Percentiles rank a stretch among this genome's conserved stretches.
phyloP scores from a whole-genome alignment of 2,888 invertebrate genomes.

The Ypsolopha scabrella region DNA sequence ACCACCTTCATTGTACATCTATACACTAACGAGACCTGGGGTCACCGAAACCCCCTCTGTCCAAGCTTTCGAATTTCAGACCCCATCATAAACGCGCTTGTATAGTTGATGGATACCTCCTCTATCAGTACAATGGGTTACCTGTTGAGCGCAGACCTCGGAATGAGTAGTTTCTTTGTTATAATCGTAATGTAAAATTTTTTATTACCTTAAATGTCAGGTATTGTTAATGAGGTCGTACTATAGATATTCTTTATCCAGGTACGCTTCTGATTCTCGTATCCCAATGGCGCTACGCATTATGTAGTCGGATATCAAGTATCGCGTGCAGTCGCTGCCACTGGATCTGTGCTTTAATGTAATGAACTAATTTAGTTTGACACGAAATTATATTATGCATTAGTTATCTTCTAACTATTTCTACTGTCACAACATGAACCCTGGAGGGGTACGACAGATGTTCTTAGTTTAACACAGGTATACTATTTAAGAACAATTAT shows the following conservation, averaged over 20 bases:
- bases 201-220: too few relatives aligned
- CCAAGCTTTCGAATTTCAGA: slow-evolving; percentile 3
- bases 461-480: too few relatives aligned
- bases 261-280: neutral
- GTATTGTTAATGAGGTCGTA: neutral
- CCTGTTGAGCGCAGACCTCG: slow-evolving; percentile 47
- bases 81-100: slow-evolving; percentile 18
- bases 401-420: too few relatives aligned
- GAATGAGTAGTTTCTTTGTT: neutral
- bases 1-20: slow-evolving; percentile 17
- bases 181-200: neutral
- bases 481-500: too few relatives aligned
- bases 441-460: too few relatives aligned
- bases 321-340: too few relatives aligned
- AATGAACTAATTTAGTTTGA: neutral
- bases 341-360: neutral
- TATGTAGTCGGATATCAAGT: neutral
- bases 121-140: slow-evolving; percentile 30
- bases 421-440: too few relatives aligned
- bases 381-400: neutral
- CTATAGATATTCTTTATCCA: neutral
- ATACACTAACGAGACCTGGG: neutral
- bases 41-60: neutral
- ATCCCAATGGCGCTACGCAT: neutral
- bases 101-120: slow-evolving; percentile 29